phyloP scores from a whole-genome alignment of 2,113 vertebrate genomes.

The Trogon melanurus region DNA sequence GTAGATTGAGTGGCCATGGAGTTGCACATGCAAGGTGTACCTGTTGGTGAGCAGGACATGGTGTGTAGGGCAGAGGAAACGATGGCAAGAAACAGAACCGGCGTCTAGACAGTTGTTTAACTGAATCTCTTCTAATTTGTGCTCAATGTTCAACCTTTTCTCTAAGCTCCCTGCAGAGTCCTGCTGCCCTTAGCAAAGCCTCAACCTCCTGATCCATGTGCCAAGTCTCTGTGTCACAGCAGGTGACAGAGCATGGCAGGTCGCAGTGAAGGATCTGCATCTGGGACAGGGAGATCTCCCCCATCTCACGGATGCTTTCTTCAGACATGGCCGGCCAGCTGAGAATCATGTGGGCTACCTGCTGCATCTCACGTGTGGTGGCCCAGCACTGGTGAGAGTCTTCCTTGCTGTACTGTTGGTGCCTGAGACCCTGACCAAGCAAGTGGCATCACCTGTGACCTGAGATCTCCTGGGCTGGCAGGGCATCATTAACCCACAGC shows the following conservation, averaged over 20 bases:
- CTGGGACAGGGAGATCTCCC: background rate
- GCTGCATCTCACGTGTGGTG: background rate
- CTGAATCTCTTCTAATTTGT: background rate
- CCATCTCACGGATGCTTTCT: background rate
- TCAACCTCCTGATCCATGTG: fast-evolving
- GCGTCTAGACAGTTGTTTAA: background rate
- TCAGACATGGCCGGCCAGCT: background rate
- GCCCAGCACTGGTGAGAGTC: background rate
- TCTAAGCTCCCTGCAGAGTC: fast-evolving
- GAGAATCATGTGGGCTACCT: background rate
- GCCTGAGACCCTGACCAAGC: background rate
- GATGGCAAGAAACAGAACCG: background rate
- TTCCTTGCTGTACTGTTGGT: background rate
- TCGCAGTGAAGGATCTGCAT: background rate
- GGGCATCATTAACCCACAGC: background rate
- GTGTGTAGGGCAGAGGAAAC: background rate
- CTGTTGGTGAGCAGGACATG: background rate
- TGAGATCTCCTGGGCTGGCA: background rate
- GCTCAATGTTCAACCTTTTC: background rate
- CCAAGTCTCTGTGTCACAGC: fast-evolving
- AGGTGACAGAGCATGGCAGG: background rate
- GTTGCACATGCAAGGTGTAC: background rate
- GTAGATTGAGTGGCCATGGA: background rate
- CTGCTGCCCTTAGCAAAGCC: background rate
- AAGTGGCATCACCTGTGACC: background rate